Base-by-base conservation (phyloP, 2,888 invertebrate species). In the Furcula furcula region DNA sequence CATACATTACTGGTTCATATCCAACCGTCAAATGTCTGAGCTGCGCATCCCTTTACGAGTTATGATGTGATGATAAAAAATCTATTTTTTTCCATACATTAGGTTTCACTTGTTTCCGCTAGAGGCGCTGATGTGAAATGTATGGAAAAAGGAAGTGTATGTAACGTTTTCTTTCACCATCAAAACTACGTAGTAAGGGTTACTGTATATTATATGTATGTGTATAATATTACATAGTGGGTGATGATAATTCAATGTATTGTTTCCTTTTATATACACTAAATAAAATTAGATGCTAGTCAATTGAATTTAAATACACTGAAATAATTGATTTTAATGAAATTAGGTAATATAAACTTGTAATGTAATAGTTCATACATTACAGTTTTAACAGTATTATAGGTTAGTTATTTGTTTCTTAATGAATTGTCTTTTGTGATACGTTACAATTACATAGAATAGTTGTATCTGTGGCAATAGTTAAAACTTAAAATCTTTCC, bases 321-420 rank as follows among this genome's bases (percentile, higher is more conserved):
- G 63, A 61, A 72, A 61, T 66, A 61, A 73, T 76, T 74, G 72
- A 73, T 77, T 76, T 70, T 63, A 69, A 65, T 76, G 64, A 67
- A 75, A 69, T 66, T 65, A 74, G 64, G 63, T 69, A 69, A 71
- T 67, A 52, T 57, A 57, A 58, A 67, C 59, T 45, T 65, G 55
- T 69, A 70, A 71, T 69, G 55, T 72, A 70, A 75, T 74, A 74
- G 65, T 65, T 71, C n/a, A n/a, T n/a, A n/a, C n/a, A 65, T 65
- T 62, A 74, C 63, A 66, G 74, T 77, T 76, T 69, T 58, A 80
- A 69, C 86, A 87, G 87, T 87, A 87, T 87, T 87, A 87, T 87
- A 87, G 87, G 83, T 83, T 85, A 87, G 80, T 77, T 73, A 65
- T 78, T 77, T 65, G 46, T 60, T 74, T 71, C 64, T 68, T 76